Conservation (phyloP, 2,113 vertebrate genomes). For the Probosciger aterrimus region DNA sequence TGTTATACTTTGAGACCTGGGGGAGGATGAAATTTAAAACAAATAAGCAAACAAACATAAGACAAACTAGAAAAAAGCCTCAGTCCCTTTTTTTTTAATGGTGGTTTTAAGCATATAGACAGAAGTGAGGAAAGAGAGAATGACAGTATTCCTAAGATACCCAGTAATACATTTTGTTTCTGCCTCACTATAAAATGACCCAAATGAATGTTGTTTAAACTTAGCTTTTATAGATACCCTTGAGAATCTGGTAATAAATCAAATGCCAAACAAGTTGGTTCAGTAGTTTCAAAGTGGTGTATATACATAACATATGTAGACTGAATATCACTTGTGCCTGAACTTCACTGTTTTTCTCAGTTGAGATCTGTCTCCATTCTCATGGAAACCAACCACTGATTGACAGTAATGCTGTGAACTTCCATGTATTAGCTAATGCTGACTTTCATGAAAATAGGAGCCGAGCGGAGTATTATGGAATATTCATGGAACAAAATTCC, state of each 20-base stretch:
- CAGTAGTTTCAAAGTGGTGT: neutral
- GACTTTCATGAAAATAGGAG: slow-evolving; percentile 51
- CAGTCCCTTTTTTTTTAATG: neutral
- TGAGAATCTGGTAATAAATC: slow-evolving; percentile 39
- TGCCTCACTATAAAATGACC: slow-evolving; percentile 1
- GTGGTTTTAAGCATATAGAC: neutral
- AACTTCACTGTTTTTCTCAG: slow-evolving; percentile 20
- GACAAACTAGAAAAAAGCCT: neutral
- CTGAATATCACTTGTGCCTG: slow-evolving; percentile 12
- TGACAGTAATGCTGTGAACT: slow-evolving; percentile 62
- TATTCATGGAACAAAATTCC: slow-evolving; percentile 64
- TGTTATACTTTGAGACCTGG: neutral
- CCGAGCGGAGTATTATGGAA: slow-evolving; percentile 31
- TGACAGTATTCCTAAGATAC: neutral
- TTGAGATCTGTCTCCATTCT: slow-evolving; percentile 47
- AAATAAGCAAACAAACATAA: neutral
- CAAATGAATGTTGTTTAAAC: slow-evolving; percentile 32
- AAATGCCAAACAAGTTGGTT: slow-evolving; percentile 15
- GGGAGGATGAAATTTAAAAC: neutral
- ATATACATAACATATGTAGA: slow-evolving; percentile 2
- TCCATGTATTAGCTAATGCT: slow-evolving; percentile 51
- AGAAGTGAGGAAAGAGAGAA: neutral
- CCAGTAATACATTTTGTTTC: slow-evolving; percentile 7
- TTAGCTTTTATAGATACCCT: slow-evolving; percentile 32
- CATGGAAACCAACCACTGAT: slow-evolving; percentile 58